These are phyloP conservation scores for Chymomyza caudatula DNA, from an alignment of 2,888 invertebrate genomes.

Conservation along the genomic window DNA sequence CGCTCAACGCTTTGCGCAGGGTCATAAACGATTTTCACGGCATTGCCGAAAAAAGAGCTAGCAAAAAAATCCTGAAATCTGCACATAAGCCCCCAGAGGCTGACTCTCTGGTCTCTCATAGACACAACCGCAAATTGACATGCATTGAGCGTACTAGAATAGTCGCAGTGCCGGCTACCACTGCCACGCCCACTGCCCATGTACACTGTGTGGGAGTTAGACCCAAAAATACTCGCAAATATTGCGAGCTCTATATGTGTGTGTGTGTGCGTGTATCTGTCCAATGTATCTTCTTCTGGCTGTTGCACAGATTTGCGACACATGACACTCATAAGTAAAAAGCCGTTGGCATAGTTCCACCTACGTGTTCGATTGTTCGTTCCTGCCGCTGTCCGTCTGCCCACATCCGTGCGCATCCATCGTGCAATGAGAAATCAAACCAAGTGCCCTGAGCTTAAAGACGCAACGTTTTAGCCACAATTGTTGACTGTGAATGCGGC, in stretches of 20 bases:
- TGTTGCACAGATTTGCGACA: slow-evolving; percentile 53
- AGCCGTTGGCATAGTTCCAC: slow-evolving; percentile 35
- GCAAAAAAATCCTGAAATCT: slow-evolving; percentile 10
- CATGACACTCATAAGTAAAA: slow-evolving; percentile 65
- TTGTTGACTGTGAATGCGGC: slow-evolving; percentile 12
- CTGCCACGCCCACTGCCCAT: slow-evolving; percentile 12
- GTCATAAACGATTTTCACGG: slow-evolving; percentile 51
- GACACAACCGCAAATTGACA: slow-evolving; percentile 57
- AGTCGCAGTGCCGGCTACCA: slow-evolving; percentile 18
- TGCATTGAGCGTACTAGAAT: slow-evolving; percentile 43
- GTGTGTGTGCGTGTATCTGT: not conserved
- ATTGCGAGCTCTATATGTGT: slow-evolving; percentile 1
- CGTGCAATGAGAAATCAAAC: slow-evolving; percentile 37
- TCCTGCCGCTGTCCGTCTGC: not conserved
- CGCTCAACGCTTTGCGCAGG: slow-evolving; percentile 16
- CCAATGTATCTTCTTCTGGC: slow-evolving; percentile 35
- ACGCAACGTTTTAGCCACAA: slow-evolving; percentile 11
- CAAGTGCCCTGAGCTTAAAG: slow-evolving; percentile 32
- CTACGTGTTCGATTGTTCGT: not conserved
- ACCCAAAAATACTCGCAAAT: not conserved
- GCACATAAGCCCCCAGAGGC: slow-evolving; percentile 3
- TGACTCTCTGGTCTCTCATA: not conserved
- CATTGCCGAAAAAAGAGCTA: not conserved
- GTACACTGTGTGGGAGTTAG: slow-evolving; percentile 1
- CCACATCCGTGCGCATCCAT: not conserved